Evolutionary conservation across 2,888 invertebrate species (phyloP).

Genomic region (Drosophila subsilvestris): DNA sequence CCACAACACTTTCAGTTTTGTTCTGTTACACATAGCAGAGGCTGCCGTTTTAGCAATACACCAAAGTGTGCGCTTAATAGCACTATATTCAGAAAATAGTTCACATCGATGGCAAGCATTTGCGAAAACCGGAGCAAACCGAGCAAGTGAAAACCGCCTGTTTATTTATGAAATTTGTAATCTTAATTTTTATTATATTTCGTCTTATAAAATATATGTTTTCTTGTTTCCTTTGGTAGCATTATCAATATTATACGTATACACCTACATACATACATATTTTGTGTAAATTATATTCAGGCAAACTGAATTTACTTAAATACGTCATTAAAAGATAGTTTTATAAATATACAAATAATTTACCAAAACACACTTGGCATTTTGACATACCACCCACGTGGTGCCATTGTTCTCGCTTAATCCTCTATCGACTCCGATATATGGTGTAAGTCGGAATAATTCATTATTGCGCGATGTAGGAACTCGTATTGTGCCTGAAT

Average conservation of each 20-base stretch:
- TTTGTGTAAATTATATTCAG: constrained; percentile 64
- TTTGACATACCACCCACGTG: constrained; percentile 24
- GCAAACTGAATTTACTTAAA: constrained; percentile 71
- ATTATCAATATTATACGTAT: constrained; percentile 74
- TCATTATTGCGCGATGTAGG: constrained; percentile 95
- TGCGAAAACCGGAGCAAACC: too few species aligned
- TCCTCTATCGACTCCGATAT: constrained; percentile 83
- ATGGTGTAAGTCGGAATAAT: constrained; percentile 94
- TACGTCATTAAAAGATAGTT: constrained; percentile 44
- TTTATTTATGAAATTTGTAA: constrained; percentile 39
- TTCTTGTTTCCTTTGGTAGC: constrained; percentile 73
- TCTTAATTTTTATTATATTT: constrained; percentile 68
- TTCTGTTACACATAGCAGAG: too few species aligned
- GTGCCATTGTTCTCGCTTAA: constrained; percentile 41
- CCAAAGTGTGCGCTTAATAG: too few species aligned
- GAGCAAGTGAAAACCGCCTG: too few species aligned
- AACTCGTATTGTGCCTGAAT: constrained; percentile 95
- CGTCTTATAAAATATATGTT: constrained; percentile 76
- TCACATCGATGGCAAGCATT: too few species aligned
- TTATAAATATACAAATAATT: constrained; percentile 51
- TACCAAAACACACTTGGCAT: constrained; percentile 40
- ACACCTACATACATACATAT: constrained; percentile 71
- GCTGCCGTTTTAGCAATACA: too few species aligned
- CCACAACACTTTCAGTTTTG: too few species aligned
- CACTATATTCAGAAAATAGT: too few species aligned